Base-by-base conservation (phyloP, 2,888 invertebrate genomes). In the Lasioglossum leucozonium region DNA sequence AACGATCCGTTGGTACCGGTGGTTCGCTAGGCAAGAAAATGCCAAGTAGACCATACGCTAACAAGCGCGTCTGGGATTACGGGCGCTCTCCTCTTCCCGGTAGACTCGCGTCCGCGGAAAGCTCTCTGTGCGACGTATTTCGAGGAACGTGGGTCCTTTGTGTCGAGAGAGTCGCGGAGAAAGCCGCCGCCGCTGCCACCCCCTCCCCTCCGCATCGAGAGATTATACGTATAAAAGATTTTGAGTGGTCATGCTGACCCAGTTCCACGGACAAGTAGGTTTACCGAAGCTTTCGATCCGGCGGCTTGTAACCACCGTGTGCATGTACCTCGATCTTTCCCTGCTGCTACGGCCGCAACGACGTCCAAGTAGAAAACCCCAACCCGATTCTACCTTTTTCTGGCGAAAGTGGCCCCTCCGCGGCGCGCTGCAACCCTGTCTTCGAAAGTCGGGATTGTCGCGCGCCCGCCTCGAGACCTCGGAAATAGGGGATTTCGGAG, bases 161-260 rank as follows among this genome's bases (percentile, higher is more conserved):
- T 81, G 62, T 55, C 65, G 51, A 16, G 69, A n/a, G 81, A 62
- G 26, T 72, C 30, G 37, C 34, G 37, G 4, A 55, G 72, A 62
- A 79, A 62, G 69, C 37, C 71, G 74, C 34, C 65, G 69, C 51
- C 47, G 42, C 26, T 4, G 0, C 30, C 30, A 22, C 8, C 51
- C 18, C 26, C 51, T 37, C 51, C 3, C 3, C 34, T 13, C 37
- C 26, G 67, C 37, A 37, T 69, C 67, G 51, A 65, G 42, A 73
- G 84, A 84, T 84, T 84, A 82, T 69, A 67, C 58, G 82, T 82
- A 77, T 62, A 82, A 84, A 82, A 77, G 84, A 84, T 81, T 74
- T 82, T 62, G 82, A 82, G 77, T 77, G 71, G 84, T 74, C 73
- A 77, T 26, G 37, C n/a, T 82, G 82, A 84, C 84, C 84, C 30